Evolutionary conservation across 2,888 invertebrate species (phyloP), one percentile per base, ranked within the genome.

Genomic region (Hirtodrosophila trivittata): DNA sequence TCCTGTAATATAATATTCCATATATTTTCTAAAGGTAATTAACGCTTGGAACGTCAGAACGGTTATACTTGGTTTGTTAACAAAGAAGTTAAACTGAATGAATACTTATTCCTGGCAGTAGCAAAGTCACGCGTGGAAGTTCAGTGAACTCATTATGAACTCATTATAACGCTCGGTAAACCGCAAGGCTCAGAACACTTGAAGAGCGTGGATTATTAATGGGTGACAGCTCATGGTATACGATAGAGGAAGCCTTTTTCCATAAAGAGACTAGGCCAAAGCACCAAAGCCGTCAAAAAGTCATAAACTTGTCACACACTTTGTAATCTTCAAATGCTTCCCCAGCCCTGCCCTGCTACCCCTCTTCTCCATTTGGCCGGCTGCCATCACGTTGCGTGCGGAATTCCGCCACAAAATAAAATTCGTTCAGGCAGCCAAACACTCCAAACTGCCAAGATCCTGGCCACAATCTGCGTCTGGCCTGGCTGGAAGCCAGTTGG

Each of bases 271-370:
- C 51, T 54, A 51, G 57, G 67, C 70, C 71, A 59, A 51, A 71
- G n/a, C n/a, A n/a, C n/a, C n/a, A n/a, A 58, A 42, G 72, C 72
- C 75, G 75, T 77, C 85, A 77, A 67, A 82, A 82, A 71, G 63
- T 73, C 85, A 77, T 82, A 84, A 80, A 84, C 67, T 84, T 82
- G 75, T 73, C 76, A 77, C 70, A 77, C 84, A 78, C 72, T 78
- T 78, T 81, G 84, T 66, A 78, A 81, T 81, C 78, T 69, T 42
- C 39, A 65, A 66, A 72, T 72, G 56, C 39, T 58, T 16, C 62
- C 25, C 38, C 38, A 7, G 0, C 9, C 18, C 25, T 32, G 14
- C 18, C 3, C 37, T 7, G n/a, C 14, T 30, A 33, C 12, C 16
- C 30, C 41, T 21, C 37, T 8, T 26, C 16, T 33, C 14, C 32